These are phyloP conservation scores for Epinotia bilunana DNA, from an alignment of 2,888 invertebrate genomes.

Conservation along the genomic window DNA sequence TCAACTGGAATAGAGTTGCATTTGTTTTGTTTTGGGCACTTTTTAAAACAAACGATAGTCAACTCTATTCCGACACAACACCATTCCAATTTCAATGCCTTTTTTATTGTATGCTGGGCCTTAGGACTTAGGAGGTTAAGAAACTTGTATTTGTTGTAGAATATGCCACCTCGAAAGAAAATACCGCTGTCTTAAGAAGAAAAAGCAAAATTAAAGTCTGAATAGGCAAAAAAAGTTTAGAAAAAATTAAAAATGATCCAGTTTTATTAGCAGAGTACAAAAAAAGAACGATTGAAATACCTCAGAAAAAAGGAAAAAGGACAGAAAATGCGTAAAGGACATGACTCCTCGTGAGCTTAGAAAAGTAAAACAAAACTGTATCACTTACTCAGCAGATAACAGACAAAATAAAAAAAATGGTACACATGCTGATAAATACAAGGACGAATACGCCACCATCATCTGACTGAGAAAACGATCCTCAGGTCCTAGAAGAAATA, in stretches of 20 bases:
- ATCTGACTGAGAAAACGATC: slow-evolving; percentile 13
- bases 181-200: background rate
- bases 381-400: background rate
- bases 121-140: no score
- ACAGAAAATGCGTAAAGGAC: slow-evolving; percentile 7
- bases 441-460: slow-evolving; percentile 9
- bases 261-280: slow-evolving; percentile 31
- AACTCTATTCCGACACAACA: no score
- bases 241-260: slow-evolving; percentile 46
- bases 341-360: slow-evolving; percentile 4
- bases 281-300: slow-evolving; percentile 12
- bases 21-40: no score
- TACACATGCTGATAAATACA: background rate
- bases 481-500: slow-evolving; percentile 7
- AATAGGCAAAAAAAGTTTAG: slow-evolving; percentile 37
- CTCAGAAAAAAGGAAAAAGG: slow-evolving; percentile 15
- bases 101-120: no score
- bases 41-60: no score
- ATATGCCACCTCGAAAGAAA: slow-evolving; percentile 44
- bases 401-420: slow-evolving; percentile 6
- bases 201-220: slow-evolving; percentile 39
- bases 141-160: slow-evolving; percentile 44
- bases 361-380: slow-evolving; percentile 7
- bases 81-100: no score
- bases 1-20: no score